A percentile compares a stretch with the other conserved stretches of the same genome.
Evolutionary conservation across 1,140 invertebrate species (phyloP).

Genomic region (Stegodyphus mimosarum): DNA sequence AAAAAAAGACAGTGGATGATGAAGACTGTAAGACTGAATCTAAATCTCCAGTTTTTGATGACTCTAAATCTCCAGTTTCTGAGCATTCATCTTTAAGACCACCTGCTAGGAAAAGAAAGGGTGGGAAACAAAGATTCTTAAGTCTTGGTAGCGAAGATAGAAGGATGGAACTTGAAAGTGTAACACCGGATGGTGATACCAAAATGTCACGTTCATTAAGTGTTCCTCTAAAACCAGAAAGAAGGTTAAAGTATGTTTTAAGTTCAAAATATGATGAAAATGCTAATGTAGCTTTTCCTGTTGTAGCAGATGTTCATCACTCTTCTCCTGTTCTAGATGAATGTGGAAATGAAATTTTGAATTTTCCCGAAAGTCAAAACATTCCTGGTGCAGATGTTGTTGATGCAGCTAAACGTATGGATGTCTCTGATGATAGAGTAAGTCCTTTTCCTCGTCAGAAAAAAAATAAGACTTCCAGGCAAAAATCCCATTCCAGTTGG

Average conservation of each 20-base stretch:
- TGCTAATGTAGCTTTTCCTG: constrained; percentile 45
- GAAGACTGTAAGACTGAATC: background rate
- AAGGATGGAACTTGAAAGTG: background rate
- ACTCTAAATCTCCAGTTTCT: background rate
- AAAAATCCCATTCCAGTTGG: constrained; percentile 60
- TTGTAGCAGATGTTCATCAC: constrained; percentile 21
- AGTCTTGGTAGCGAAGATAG: constrained; percentile 19
- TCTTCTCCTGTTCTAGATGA: constrained; percentile 15
- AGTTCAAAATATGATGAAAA: constrained; percentile 45
- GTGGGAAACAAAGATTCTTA: constrained; percentile 27
- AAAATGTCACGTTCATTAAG: constrained; percentile 15
- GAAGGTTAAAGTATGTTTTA: constrained; percentile 2
- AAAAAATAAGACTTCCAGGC: constrained; percentile 19
- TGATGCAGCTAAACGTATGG: background rate
- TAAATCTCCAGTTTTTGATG: background rate
- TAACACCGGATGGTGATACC: background rate
- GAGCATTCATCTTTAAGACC: background rate
- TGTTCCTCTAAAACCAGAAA: constrained; percentile 35
- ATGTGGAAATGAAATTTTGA: constrained; percentile 44
- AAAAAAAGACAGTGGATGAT: background rate
- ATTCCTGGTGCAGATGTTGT: constrained; percentile 20
- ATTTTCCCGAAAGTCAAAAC: constrained; percentile 1
- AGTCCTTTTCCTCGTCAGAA: constrained; percentile 20
- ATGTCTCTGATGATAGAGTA: background rate
- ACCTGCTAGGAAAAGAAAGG: constrained; percentile 32